A percentile compares a stretch with the other conserved stretches of the same genome.
Evolutionary conservation across 2,888 invertebrate species (phyloP).

Genomic region (Orthosia cruda): DNA sequence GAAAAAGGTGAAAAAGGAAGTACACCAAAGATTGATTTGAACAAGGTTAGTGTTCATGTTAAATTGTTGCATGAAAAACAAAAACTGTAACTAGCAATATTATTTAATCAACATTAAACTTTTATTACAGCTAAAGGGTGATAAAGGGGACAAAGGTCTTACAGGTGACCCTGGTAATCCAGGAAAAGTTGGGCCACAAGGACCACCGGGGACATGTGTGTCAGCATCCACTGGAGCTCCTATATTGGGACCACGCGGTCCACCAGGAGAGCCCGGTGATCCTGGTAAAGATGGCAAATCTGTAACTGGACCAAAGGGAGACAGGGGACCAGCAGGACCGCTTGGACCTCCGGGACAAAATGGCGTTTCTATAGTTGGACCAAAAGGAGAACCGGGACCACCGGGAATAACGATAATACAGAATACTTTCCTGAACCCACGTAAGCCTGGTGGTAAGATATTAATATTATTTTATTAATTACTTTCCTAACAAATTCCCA

Average conservation of each 20-base stretch:
- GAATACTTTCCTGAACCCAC: background rate
- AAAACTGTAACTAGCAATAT: background rate
- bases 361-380: conserved; percentile 80
- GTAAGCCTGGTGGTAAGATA: conserved; percentile 23
- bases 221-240: conserved; percentile 38
- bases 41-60: conserved; percentile 71
- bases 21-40: conserved; percentile 71
- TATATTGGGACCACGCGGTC: conserved; percentile 71
- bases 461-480: background rate
- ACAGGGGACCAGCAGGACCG: conserved; percentile 69
- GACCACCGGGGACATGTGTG: conserved; percentile 67
- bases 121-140: conserved; percentile 79
- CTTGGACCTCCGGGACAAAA: conserved; percentile 71
- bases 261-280: conserved; percentile 44
- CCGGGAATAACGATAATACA: conserved; percentile 66
- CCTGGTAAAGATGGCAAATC: conserved; percentile 80
- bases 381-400: conserved; percentile 86
- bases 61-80: background rate
- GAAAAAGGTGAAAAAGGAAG: conserved; percentile 84
- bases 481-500: too few relatives aligned
- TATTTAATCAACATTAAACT: background rate
- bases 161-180: conserved; percentile 74
- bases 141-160: conserved; percentile 80
- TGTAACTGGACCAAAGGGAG: conserved; percentile 82
- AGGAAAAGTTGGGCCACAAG: conserved; percentile 74